Percentiles rank a stretch among this genome's conserved stretches.
These are phyloP conservation scores for Megaceryle maxima DNA, from an alignment of 2,113 vertebrate species.

Conservation along the genomic window DNA sequence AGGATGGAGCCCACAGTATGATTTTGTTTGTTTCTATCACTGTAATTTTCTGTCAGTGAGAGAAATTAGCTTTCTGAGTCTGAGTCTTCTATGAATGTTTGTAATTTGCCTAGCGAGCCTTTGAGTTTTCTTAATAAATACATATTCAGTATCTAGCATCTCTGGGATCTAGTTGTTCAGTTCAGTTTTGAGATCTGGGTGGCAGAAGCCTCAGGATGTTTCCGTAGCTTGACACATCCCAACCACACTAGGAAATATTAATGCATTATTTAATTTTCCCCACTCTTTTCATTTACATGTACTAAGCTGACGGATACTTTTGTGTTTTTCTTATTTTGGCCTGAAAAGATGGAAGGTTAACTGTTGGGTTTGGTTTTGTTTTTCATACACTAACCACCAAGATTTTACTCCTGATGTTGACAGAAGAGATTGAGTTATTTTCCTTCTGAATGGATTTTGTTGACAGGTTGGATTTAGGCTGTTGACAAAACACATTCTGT, in stretches of 20 bases:
- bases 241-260: neutral
- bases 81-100: neutral
- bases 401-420: constrained; percentile 38
- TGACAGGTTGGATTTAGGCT: constrained; percentile 60
- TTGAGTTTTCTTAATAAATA: neutral
- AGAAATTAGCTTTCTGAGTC: neutral
- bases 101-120: neutral
- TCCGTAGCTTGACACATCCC: neutral
- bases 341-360: neutral
- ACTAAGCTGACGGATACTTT: neutral
- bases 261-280: neutral
- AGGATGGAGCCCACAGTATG: neutral
- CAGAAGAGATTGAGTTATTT: constrained; percentile 62
- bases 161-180: neutral
- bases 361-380: neutral
- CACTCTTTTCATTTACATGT: neutral
- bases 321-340: neutral
- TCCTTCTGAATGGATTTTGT: constrained; percentile 28
- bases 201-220: neutral
- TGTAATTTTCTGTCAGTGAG: neutral
- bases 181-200: neutral
- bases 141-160: neutral
- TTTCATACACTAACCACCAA: neutral
- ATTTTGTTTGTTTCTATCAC: neutral
- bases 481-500: constrained; percentile 34